Evolutionary conservation across 2,797 vertebrate species (phyloP).

Genomic region (Bradypodion pumilum): DNA sequence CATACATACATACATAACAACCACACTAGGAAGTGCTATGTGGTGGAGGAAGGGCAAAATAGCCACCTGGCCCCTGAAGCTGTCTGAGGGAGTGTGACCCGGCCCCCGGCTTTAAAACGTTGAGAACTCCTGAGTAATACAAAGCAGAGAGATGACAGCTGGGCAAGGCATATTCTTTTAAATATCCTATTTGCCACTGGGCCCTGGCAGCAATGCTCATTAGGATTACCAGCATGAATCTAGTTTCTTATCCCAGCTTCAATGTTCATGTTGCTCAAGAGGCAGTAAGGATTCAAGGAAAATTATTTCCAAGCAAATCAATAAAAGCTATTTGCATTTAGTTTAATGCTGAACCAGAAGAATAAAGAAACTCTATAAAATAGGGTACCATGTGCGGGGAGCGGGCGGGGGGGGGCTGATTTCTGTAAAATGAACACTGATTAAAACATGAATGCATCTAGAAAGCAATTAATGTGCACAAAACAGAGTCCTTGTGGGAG

Average conservation of each 20-base stretch:
- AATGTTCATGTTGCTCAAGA: conserved; percentile 13
- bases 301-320: conserved; percentile 33
- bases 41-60: too few species aligned
- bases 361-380: conserved; percentile 39
- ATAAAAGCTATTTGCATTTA: conserved; percentile 27
- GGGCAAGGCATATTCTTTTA: background rate
- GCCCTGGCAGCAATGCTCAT: conserved; percentile 13
- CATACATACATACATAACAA: too few species aligned
- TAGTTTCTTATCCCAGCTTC: background rate
- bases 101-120: too few species aligned
- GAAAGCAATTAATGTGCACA: background rate
- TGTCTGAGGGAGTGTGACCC: too few species aligned
- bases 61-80: too few species aligned
- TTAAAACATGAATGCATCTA: conserved; percentile 37
- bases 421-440: conserved; percentile 26
- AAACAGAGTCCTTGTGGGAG: background rate
- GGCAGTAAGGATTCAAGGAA: conserved; percentile 7
- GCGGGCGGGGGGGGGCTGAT: background rate
- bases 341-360: conserved; percentile 20
- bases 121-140: too few species aligned
- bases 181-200: background rate
- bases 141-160: background rate
- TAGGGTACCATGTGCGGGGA: background rate
- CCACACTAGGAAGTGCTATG: too few species aligned
- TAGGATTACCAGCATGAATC: conserved; percentile 5